Conservation (phyloP, 2,113 vertebrate genomes). For the Lipotes vexillifer region DNA sequence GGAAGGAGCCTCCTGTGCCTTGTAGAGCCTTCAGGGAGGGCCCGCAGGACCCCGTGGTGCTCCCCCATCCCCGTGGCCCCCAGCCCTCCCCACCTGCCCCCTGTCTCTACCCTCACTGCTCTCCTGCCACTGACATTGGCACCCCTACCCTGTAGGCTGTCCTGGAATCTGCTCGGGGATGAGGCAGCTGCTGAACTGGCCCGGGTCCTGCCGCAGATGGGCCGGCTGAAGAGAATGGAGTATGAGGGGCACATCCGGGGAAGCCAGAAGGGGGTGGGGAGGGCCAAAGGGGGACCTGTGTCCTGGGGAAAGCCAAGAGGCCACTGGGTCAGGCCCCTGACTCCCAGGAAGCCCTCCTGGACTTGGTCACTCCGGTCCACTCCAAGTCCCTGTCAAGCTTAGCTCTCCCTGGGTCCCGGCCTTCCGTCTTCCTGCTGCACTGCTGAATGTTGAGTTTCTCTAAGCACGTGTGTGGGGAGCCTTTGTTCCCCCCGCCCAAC, state of each 20-base stretch:
- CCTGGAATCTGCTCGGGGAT: slow-evolving; percentile 90
- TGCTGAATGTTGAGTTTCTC: background rate
- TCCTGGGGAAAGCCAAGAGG: background rate
- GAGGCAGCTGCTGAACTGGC: slow-evolving; percentile 81
- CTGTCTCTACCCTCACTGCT: background rate
- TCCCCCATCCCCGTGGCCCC: background rate
- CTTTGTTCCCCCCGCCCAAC: background rate
- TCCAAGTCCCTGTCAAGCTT: background rate
- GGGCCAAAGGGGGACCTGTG: background rate
- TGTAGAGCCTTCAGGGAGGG: background rate
- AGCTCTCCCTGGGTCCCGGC: background rate
- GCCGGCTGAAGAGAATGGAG: slow-evolving; percentile 85
- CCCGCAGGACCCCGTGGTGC: background rate
- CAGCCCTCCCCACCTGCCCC: background rate
- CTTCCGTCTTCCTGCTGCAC: background rate
- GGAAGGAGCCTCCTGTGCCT: background rate
- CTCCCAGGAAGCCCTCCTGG: background rate
- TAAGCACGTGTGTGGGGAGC: background rate
- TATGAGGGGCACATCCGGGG: background rate
- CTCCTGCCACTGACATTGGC: background rate
- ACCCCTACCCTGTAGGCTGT: slow-evolving; percentile 80
- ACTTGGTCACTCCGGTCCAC: background rate
- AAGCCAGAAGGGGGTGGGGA: background rate
- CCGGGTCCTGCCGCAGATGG: slow-evolving; percentile 80
- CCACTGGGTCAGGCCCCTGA: background rate